These are phyloP conservation scores for Myiopsitta monachus DNA, from an alignment of 2,113 vertebrate species.

Conservation along the genomic window DNA sequence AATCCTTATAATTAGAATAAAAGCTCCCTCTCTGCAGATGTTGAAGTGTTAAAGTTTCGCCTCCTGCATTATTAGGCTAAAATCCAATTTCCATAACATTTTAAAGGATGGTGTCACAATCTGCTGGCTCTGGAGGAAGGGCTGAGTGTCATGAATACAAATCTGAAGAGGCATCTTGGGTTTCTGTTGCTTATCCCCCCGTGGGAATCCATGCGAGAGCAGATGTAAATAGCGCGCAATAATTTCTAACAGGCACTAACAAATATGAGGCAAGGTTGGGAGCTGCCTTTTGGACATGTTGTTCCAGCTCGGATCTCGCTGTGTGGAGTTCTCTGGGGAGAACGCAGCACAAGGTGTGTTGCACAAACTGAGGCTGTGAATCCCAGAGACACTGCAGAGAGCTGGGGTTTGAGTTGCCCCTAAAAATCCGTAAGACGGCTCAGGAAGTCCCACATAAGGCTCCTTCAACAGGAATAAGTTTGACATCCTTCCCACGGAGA, in stretches of 20 bases:
- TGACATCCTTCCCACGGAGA: neutral
- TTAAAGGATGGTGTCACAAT: neutral
- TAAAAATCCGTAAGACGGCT: neutral
- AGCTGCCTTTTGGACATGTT: neutral
- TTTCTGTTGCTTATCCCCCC: neutral
- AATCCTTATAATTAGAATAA: slow-evolving; percentile 56
- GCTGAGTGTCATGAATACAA: neutral
- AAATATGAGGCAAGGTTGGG: neutral
- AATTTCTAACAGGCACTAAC: neutral
- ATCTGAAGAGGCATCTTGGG: neutral
- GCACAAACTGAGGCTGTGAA: neutral
- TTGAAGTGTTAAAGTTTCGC: slow-evolving; percentile 3
- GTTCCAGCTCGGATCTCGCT: neutral
- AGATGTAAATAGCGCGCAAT: neutral
- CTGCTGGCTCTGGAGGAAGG: neutral
- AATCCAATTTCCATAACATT: slow-evolving; percentile 30
- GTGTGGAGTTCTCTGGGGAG: neutral
- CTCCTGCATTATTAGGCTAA: slow-evolving; percentile 32
- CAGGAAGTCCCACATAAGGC: neutral
- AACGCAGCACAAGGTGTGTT: neutral
- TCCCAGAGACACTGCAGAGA: neutral
- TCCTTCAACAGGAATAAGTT: neutral
- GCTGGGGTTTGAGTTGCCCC: neutral
- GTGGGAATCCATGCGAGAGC: neutral
- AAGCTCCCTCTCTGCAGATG: slow-evolving; percentile 27